Evolutionary conservation across 2,888 invertebrate species (phyloP).

Genomic region (Caenorhabditis virilis): DNA sequence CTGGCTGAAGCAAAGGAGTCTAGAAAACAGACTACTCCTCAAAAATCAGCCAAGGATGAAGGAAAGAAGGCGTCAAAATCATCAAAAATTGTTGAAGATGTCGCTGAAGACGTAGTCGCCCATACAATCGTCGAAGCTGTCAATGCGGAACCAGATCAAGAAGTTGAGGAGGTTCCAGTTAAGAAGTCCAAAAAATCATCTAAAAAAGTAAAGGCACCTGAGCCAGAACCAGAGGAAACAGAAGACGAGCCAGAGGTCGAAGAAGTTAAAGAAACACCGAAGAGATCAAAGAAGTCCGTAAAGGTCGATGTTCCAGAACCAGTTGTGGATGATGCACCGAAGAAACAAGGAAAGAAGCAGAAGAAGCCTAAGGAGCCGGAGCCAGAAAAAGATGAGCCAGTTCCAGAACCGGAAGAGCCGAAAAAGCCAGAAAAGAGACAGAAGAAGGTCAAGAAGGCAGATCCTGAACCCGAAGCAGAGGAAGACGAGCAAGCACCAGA

Average conservation of each 20-base stretch:
- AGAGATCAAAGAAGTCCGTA: not conserved
- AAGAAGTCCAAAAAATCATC: not conserved
- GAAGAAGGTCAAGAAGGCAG: conserved; percentile 2
- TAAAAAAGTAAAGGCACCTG: conserved; percentile 3
- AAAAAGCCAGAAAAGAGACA: too few species aligned
- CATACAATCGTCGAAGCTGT: conserved; percentile 11
- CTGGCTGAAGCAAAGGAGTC: conserved; percentile 21
- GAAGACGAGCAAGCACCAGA: too few species aligned
- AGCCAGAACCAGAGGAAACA: conserved; percentile 8
- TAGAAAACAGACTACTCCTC: conserved; percentile 15
- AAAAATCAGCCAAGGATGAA: conserved; percentile 22
- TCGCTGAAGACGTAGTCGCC: conserved; percentile 20
- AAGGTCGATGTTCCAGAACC: conserved; percentile 7
- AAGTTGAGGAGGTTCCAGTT: conserved; percentile 2
- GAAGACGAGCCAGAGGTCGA: conserved; percentile 4
- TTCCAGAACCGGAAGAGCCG: conserved; percentile 1
- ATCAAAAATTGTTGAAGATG: conserved; percentile 10
- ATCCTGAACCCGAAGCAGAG: conserved; percentile 8
- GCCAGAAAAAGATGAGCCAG: conserved; percentile 67
- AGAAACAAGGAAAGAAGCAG: conserved; percentile 26
- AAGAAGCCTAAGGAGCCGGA: conserved; percentile 66
- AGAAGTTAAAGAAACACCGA: conserved; percentile 6
- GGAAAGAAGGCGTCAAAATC: conserved; percentile 7
- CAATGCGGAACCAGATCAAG: not conserved
- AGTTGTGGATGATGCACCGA: conserved; percentile 4